phyloP scores from a whole-genome alignment of 2,797 vertebrate genomes.

The Periophthalmus magnuspinnatus region DNA sequence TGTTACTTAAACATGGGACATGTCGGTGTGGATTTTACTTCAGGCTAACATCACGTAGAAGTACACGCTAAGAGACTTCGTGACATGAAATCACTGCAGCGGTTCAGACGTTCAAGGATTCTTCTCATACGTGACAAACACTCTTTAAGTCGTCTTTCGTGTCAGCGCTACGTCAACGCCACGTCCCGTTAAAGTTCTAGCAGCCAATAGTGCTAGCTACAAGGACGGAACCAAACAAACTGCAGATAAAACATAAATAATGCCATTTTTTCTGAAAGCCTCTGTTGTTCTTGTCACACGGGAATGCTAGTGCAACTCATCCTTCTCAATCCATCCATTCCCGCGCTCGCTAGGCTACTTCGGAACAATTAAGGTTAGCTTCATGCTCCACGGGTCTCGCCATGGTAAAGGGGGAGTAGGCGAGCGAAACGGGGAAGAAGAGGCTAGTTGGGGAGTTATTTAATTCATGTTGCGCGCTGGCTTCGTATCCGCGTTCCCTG shows the following conservation, averaged over 20 bases:
- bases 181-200: slow-evolving; percentile 39
- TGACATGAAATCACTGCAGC: slow-evolving; percentile 16
- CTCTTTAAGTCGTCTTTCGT: slow-evolving; percentile 52
- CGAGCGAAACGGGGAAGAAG: slow-evolving; percentile 64
- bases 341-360: slow-evolving; percentile 42
- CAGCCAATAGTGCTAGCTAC: slow-evolving; percentile 42
- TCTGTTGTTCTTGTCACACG: slow-evolving; percentile 48
- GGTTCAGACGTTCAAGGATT: slow-evolving; percentile 20
- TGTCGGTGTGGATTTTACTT: slow-evolving; percentile 5
- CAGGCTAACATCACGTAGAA: neutral
- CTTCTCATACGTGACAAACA: slow-evolving; percentile 35
- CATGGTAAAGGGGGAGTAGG: slow-evolving; percentile 67
- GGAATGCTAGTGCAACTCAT: slow-evolving; percentile 40
- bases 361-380: slow-evolving; percentile 73
- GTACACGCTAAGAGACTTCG: slow-evolving; percentile 1
- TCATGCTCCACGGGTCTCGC: slow-evolving; percentile 61
- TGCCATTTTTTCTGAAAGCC: slow-evolving; percentile 59
- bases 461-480: slow-evolving; percentile 75
- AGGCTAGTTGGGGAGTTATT: slow-evolving; percentile 69
- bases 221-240: slow-evolving; percentile 46
- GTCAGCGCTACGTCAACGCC: slow-evolving; percentile 47
- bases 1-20: slow-evolving; percentile 12
- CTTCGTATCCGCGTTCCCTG: slow-evolving; percentile 63
- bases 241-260: slow-evolving; percentile 68
- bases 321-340: slow-evolving; percentile 39